Evolutionary conservation across 1,140 invertebrate genomes (phyloP).

Genomic region (Ooceraea biroi): DNA sequence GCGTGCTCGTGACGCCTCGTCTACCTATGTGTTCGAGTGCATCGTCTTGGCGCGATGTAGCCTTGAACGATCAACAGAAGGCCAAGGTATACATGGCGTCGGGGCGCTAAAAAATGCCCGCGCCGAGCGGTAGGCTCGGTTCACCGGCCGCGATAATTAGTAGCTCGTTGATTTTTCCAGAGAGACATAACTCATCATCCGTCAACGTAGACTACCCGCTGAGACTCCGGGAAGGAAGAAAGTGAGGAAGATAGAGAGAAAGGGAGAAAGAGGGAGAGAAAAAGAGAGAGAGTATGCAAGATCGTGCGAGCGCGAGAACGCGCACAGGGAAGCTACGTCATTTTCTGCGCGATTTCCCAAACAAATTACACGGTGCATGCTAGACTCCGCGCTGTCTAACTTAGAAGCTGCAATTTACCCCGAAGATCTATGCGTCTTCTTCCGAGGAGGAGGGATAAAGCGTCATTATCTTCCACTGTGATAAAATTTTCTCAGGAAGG

Average conservation of each 20-base stretch:
- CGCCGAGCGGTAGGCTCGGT: conserved; percentile 40
- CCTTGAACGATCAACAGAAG: conserved; percentile 68
- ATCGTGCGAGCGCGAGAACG: not conserved
- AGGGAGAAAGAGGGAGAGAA: not conserved
- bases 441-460: conserved; percentile 19
- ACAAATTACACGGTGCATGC: conserved; percentile 48
- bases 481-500: not conserved
- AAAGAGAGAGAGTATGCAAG: not conserved
- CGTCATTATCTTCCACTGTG: conserved; percentile 5
- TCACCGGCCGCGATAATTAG: conserved; percentile 68
- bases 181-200: conserved; percentile 70
- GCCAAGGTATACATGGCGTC: conserved; percentile 53
- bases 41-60: conserved; percentile 25
- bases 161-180: conserved; percentile 64
- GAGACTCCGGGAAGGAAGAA: conserved; percentile 17
- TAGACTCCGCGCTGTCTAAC: conserved; percentile 27
- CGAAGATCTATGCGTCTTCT: conserved; percentile 46
- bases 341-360: conserved; percentile 61
- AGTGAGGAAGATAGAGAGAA: not conserved
- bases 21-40: conserved; percentile 53
- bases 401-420: conserved; percentile 46
- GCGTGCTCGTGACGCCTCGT: conserved; percentile 41
- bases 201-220: conserved; percentile 68
- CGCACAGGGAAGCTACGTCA: conserved; percentile 44
- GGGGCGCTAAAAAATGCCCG: conserved; percentile 43